Evolutionary conservation across 1,140 invertebrate species (phyloP), one percentile per base, ranked within the genome.

Genomic region (Anagrus nilaparvatae): DNA sequence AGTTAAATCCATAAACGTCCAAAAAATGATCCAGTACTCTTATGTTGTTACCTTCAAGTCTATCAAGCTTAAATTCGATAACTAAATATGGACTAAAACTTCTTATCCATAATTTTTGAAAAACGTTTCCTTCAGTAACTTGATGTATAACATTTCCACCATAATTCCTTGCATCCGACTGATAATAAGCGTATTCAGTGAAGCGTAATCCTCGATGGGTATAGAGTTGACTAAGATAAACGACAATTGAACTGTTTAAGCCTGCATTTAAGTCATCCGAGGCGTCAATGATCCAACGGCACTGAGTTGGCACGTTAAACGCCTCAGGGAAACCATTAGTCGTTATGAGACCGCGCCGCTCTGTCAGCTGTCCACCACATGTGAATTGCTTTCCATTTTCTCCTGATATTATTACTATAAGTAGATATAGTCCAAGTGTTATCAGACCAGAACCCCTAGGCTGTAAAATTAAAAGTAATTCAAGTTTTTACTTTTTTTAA

Each of bases 1-100:
- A 81, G 61, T 95, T 95, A 68, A 95, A 92, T 6, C 89, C 90
- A 57, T 83, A 91, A 3, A 90, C 86, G 47, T 89, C 79, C 16
- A 91, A 69, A 8, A 93, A 69, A 36, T 81, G 76, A 49, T 87
- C 78, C 28, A 88, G 62, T 0, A 87, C 86, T 2, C 90, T 68
- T 27, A 93, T 66, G 60, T 93, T 87, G 27, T 85, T 82, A 5
- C 87, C 87, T 51, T 86, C 83, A 37, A 87, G 68, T 16, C 79
- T 65, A 44, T 78, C 69, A 29, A 89, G 67, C 4, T 72, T 70
- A 53, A 95, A 78, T 30, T 84, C 80, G 19, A 93, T 74, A 14
- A 88, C 84, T 29, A 93, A 61, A 49, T 80, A 87, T 14, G 80
- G 82, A 29, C 79, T 78, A 51, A 73, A 71, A 24, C 83, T 81